phyloP scores from a whole-genome alignment of 2,888 invertebrate species.

The Laothoe populi region DNA sequence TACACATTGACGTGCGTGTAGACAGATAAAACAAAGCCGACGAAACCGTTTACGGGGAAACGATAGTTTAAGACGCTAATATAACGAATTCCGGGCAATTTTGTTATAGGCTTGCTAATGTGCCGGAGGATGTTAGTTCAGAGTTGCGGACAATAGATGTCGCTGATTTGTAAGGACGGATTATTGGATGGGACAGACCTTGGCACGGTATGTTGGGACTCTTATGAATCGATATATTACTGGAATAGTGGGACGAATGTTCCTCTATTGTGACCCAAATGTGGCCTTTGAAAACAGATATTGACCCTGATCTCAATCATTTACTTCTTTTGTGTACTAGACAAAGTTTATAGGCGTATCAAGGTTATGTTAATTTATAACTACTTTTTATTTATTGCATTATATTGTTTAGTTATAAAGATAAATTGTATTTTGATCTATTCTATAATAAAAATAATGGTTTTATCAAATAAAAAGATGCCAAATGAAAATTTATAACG shows the following conservation, averaged over 20 bases:
- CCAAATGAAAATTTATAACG: too few species aligned
- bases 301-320: background rate
- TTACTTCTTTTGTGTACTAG: background rate
- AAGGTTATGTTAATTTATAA: too few species aligned
- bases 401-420: too few species aligned
- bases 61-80: slow-evolving; percentile 66
- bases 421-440: too few species aligned
- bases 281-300: background rate
- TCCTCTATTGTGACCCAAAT: slow-evolving; percentile 5
- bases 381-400: too few species aligned
- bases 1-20: slow-evolving; percentile 24
- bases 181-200: slow-evolving; percentile 2
- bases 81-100: slow-evolving; percentile 61
- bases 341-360: background rate
- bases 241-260: background rate
- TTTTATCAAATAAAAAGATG: too few species aligned
- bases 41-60: slow-evolving; percentile 50
- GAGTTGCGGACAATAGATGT: slow-evolving; percentile 28
- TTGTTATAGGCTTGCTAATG: slow-evolving; percentile 58
- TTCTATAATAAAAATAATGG: too few species aligned
- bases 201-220: slow-evolving; percentile 2
- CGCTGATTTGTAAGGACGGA: slow-evolving; percentile 12
- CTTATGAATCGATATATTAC: slow-evolving; percentile 12
- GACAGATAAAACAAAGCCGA: slow-evolving; percentile 43
- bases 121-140: slow-evolving; percentile 23